Evolutionary conservation across 2,888 invertebrate genomes (phyloP).

Genomic region (Sturmia bella): DNA sequence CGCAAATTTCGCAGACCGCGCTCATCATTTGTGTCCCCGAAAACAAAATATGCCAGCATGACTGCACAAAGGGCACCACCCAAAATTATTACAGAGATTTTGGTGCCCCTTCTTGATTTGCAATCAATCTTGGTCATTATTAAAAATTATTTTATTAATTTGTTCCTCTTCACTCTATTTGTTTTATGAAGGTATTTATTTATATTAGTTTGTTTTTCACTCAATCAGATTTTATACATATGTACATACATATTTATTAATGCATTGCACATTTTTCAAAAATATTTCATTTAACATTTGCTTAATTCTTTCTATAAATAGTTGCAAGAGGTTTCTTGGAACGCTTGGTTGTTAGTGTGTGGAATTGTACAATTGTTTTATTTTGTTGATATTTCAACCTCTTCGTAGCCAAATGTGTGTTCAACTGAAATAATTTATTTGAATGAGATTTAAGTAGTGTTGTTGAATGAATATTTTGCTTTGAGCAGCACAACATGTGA

Average conservation of each 20-base stretch:
- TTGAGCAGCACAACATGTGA: conserved; percentile 50
- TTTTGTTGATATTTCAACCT: conserved; percentile 50
- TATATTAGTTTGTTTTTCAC: neutral
- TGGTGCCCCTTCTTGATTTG: conserved; percentile 78
- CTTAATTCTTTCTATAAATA: conserved; percentile 58
- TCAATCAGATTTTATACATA: conserved; percentile 10
- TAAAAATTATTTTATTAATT: neutral
- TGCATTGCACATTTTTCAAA: conserved; percentile 9
- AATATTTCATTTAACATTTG: conserved; percentile 29
- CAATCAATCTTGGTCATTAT: conserved; percentile 77
- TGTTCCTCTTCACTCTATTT: conserved; percentile 9
- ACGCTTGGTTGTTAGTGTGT: neutral
- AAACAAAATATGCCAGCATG: conserved; percentile 80
- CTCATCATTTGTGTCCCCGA: conserved; percentile 80
- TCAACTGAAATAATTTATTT: conserved; percentile 46
- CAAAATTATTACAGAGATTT: conserved; percentile 80
- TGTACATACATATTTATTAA: conserved; percentile 20
- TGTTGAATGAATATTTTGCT: conserved; percentile 35
- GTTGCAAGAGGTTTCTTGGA: conserved; percentile 21
- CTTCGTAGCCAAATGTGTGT: conserved; percentile 42
- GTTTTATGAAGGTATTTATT: neutral
- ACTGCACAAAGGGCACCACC: conserved; percentile 78
- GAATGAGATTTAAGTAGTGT: conserved; percentile 53
- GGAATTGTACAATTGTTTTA: conserved; percentile 4
- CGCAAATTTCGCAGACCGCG: conserved; percentile 79